phyloP scores from a whole-genome alignment of 2,888 invertebrate genomes.

The Amiota minor region DNA sequence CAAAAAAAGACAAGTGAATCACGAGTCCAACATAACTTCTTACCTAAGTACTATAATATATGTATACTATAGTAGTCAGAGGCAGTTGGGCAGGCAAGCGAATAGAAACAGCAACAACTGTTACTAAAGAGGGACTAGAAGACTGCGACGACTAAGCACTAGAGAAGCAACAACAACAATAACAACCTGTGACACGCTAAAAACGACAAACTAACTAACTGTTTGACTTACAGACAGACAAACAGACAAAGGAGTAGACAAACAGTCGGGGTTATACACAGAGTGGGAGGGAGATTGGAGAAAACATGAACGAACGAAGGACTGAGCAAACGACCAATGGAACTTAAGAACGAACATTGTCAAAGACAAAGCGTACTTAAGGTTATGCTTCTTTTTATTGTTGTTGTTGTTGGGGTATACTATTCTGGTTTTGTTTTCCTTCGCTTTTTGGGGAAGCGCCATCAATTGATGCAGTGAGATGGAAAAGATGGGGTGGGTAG shows the following conservation, averaged over 20 bases:
- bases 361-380: not conserved
- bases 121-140: not conserved
- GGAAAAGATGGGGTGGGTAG: not conserved
- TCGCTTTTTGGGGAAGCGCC: not conserved
- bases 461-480: not conserved
- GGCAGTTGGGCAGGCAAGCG: too few species aligned
- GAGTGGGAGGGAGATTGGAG: not conserved
- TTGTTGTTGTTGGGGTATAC: not conserved
- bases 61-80: too few species aligned
- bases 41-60: too few species aligned
- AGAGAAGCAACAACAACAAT: slow-evolving; percentile 34
- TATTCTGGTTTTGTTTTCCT: not conserved
- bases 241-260: not conserved
- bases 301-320: not conserved
- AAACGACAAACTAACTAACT: not conserved
- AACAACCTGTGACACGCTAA: slow-evolving; percentile 17
- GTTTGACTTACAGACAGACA: not conserved
- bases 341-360: not conserved
- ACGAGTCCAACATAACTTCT: not conserved
- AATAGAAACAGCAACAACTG: not conserved
- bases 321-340: not conserved
- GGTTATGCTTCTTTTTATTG: not conserved
- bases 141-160: too few species aligned
- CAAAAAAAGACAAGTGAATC: slow-evolving; percentile 28
- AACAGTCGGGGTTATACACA: not conserved